Evolutionary conservation across 2,888 invertebrate species (phyloP).

Genomic region (Athetis lepigone): DNA sequence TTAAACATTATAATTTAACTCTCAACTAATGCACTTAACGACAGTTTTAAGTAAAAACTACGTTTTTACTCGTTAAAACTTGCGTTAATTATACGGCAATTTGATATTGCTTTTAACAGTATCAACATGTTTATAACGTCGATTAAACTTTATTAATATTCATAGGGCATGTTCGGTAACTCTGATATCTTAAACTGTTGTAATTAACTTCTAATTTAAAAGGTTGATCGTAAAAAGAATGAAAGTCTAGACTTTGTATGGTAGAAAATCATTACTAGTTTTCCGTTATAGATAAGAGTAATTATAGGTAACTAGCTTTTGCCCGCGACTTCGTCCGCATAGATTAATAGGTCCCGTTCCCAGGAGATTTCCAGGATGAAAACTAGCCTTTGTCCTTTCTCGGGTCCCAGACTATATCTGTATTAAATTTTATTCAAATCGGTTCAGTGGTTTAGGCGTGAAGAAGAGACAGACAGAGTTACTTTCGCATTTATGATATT

Average conservation of each 20-base stretch:
- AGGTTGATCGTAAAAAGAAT: slow-evolving; percentile 38
- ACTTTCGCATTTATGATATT: no score
- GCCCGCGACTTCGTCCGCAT: no score
- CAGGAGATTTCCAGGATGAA: no score
- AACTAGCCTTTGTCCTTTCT: no score
- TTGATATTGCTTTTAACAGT: slow-evolving; percentile 50
- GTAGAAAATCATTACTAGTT: no score
- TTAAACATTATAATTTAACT: slow-evolving; percentile 9
- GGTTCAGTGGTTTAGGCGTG: no score
- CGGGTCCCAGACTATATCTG: no score
- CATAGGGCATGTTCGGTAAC: slow-evolving; percentile 55
- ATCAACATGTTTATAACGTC: slow-evolving; percentile 57
- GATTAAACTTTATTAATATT: slow-evolving; percentile 64
- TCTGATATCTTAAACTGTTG: slow-evolving; percentile 51
- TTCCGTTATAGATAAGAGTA: no score
- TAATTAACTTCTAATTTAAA: slow-evolving; percentile 50
- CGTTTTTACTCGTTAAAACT: slow-evolving; percentile 26
- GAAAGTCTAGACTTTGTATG: slow-evolving; percentile 19
- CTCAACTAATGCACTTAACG: slow-evolving; percentile 24
- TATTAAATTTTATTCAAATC: no score
- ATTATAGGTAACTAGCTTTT: no score
- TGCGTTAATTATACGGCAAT: slow-evolving; percentile 41
- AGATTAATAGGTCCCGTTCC: no score
- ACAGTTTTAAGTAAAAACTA: slow-evolving; percentile 33
- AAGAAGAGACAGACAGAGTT: no score